Evolutionary conservation across 2,888 invertebrate genomes (phyloP).

Genomic region (Ypsolopha scabrella): DNA sequence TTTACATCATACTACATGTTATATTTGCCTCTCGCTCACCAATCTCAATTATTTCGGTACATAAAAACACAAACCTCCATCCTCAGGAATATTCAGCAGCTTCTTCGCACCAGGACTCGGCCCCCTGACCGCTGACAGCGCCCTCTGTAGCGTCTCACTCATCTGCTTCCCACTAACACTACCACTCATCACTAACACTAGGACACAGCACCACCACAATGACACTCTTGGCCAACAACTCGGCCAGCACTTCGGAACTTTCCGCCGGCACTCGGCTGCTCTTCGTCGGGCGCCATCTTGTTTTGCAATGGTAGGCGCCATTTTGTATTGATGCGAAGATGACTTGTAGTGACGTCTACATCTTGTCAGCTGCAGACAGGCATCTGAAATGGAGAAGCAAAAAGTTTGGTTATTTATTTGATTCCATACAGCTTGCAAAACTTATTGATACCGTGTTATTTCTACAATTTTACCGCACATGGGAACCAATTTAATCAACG

Average conservation of each 20-base stretch:
- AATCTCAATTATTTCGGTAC: background rate
- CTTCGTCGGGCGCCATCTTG: constrained; percentile 34
- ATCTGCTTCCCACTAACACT: constrained; percentile 49
- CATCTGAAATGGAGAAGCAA: no score
- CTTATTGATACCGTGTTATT: no score
- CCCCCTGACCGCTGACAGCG: constrained; percentile 60
- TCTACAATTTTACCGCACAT: no score
- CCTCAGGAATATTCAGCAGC: constrained; percentile 63
- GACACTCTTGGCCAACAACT: constrained; percentile 15
- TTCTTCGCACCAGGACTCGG: constrained; percentile 67
- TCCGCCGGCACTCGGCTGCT: background rate
- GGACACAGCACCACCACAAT: constrained; percentile 25
- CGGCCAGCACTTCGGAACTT: constrained; percentile 4
- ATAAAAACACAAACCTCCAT: constrained; percentile 49
- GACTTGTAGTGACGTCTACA: no score
- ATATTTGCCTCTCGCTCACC: no score
- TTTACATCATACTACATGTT: no score
- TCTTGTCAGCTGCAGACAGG: no score
- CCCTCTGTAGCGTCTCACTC: constrained; percentile 65
- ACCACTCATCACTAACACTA: constrained; percentile 32
- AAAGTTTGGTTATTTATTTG: no score
- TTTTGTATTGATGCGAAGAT: no score
- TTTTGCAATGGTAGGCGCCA: constrained; percentile 15
- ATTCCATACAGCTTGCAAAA: no score
- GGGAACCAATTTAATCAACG: no score